These are phyloP conservation scores for Clavelina lepadiformis DNA, from an alignment of 23 tunicate species.

Conservation along the genomic window DNA sequence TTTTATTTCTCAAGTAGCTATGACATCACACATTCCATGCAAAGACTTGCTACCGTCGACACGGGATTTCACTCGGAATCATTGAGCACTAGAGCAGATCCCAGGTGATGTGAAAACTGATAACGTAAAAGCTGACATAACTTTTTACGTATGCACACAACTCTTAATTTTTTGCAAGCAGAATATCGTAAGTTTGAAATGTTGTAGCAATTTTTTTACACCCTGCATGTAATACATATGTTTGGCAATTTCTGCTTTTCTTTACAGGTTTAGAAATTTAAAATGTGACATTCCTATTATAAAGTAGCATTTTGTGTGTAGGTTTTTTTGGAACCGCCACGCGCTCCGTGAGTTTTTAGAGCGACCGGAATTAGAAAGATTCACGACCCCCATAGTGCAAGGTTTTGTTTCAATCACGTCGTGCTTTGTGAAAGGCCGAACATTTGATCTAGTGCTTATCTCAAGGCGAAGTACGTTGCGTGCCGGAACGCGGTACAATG, in stretches of 20 bases:
- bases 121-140: too few species aligned
- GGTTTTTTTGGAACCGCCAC: slow-evolving; percentile 88
- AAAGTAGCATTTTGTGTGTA: slow-evolving; percentile 1
- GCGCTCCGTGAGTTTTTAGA: slow-evolving; percentile 67
- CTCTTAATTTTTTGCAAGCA: too few species aligned
- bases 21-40: slow-evolving; percentile 94
- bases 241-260: too few species aligned
- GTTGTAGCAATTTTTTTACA: too few species aligned
- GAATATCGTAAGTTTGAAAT: too few species aligned
- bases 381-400: slow-evolving; percentile 79
- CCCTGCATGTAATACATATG: too few species aligned
- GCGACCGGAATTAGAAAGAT: slow-evolving; percentile 49
- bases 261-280: not conserved
- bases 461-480: slow-evolving; percentile 70
- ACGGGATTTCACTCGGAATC: slow-evolving; percentile 5
- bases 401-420: slow-evolving; percentile 76
- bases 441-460: slow-evolving; percentile 84
- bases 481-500: slow-evolving; percentile 91
- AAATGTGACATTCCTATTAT: not conserved
- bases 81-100: slow-evolving; percentile 36
- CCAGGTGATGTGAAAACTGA: slow-evolving; percentile 70
- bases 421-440: slow-evolving; percentile 79
- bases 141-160: too few species aligned
- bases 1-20: slow-evolving; percentile 83
- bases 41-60: slow-evolving; percentile 47